Percentiles rank a stretch among this genome's conserved stretches.
These are phyloP conservation scores for Pseudococcus jackbeardsleyi DNA, from an alignment of 2,888 invertebrate genomes.

Conservation along the genomic window DNA sequence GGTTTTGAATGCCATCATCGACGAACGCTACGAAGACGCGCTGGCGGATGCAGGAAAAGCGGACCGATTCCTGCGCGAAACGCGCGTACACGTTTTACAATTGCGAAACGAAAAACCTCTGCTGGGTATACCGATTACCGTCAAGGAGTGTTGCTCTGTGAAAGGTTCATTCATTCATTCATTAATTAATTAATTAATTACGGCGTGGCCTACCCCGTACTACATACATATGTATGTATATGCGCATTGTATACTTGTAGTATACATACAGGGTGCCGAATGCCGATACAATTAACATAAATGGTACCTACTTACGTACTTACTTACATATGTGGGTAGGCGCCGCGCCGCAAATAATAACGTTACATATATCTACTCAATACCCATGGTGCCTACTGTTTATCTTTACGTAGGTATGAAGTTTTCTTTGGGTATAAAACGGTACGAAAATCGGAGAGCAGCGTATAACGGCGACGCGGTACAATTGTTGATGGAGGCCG, in stretches of 20 bases:
- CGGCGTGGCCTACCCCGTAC: background rate
- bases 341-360: no score
- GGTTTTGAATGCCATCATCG: constrained; percentile 85
- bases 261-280: no score
- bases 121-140: constrained; percentile 92
- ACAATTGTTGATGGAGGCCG: constrained; percentile 76
- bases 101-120: constrained; percentile 79
- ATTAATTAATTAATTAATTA: no score
- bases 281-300: no score
- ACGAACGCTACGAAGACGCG: constrained; percentile 84
- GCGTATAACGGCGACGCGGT: constrained; percentile 79
- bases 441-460: constrained; percentile 60
- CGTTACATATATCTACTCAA: no score
- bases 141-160: constrained; percentile 83
- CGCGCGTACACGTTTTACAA: constrained; percentile 74
- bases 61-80: constrained; percentile 80
- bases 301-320: no score
- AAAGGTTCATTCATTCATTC: constrained; percentile 8
- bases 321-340: no score
- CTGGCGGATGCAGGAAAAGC: constrained; percentile 82
- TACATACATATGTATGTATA: background rate
- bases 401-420: constrained; percentile 66
- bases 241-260: no score
- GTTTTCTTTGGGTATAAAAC: constrained; percentile 64
- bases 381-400: background rate